Percentiles rank a stretch among this genome's conserved stretches.
Evolutionary conservation across 1,140 invertebrate species (phyloP).

Genomic region (Bombyx mandarina): DNA sequence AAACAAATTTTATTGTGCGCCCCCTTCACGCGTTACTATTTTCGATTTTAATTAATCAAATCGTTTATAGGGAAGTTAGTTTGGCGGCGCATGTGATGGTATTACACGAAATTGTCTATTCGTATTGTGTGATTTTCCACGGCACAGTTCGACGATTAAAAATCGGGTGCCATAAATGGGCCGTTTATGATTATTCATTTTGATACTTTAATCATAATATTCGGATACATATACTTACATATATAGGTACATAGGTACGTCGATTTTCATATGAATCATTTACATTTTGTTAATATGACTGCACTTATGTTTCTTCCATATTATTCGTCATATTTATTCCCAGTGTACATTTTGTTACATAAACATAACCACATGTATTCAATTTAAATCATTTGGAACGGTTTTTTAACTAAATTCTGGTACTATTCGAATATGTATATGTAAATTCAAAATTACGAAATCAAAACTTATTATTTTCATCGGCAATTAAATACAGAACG

Average conservation of each 20-base stretch:
- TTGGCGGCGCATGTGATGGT: slow-evolving; percentile 30
- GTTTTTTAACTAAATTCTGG: too few species aligned
- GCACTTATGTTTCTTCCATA: too few species aligned
- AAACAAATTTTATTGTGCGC: slow-evolving; percentile 61
- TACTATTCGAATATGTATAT: slow-evolving; percentile 36
- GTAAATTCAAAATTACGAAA: background rate
- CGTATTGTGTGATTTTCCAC: slow-evolving; percentile 52
- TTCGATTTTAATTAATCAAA: slow-evolving; percentile 57
- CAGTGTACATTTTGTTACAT: too few species aligned
- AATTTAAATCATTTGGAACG: too few species aligned
- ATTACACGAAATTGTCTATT: slow-evolving; percentile 31
- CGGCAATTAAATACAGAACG: too few species aligned
- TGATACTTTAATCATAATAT: background rate
- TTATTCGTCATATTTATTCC: too few species aligned
- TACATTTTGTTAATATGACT: too few species aligned
- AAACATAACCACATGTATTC: too few species aligned
- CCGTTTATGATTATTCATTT: background rate
- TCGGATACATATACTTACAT: background rate
- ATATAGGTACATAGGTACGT: too few species aligned
- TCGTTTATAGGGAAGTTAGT: slow-evolving; percentile 35
- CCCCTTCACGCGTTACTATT: slow-evolving; percentile 44
- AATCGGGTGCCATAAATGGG: slow-evolving; percentile 40
- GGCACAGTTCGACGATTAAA: slow-evolving; percentile 31
- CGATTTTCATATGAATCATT: too few species aligned
- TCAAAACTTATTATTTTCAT: too few species aligned